Conservation (phyloP, 2,113 vertebrate species). For the Vulpes vulpes region DNA sequence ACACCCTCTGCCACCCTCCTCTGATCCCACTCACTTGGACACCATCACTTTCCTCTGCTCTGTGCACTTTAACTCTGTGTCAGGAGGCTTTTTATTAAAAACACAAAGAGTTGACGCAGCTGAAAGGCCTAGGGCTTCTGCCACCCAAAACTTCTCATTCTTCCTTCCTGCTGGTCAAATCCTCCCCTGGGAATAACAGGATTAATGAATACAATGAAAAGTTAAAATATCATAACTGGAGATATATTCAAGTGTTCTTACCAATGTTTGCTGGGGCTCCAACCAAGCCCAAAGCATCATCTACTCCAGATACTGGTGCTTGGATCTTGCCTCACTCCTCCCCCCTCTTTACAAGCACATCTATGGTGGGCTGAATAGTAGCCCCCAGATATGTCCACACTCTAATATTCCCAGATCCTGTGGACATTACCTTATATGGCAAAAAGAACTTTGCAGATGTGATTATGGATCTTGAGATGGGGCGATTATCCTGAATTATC, state of each 20-base stretch:
- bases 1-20: neutral
- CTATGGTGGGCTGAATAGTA: neutral
- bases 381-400: neutral
- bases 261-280: neutral
- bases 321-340: neutral
- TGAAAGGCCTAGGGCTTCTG: neutral
- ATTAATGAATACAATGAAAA: constrained; percentile 23
- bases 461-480: neutral
- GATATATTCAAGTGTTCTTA: neutral
- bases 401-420: neutral
- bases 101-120: neutral
- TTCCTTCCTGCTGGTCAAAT: constrained; percentile 51
- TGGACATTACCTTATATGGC: neutral
- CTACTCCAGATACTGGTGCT: neutral
- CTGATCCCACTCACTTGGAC: neutral
- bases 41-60: neutral
- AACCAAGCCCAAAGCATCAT: neutral
- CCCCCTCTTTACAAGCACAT: neutral
- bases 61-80: neutral
- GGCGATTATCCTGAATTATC: neutral
- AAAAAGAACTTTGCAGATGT: neutral
- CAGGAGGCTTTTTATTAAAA: constrained; percentile 29
- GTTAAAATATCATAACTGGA: neutral
- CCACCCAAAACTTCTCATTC: neutral
- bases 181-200: neutral